phyloP scores from a whole-genome alignment of 2,888 invertebrate species.

The Cantharis lateralis region DNA sequence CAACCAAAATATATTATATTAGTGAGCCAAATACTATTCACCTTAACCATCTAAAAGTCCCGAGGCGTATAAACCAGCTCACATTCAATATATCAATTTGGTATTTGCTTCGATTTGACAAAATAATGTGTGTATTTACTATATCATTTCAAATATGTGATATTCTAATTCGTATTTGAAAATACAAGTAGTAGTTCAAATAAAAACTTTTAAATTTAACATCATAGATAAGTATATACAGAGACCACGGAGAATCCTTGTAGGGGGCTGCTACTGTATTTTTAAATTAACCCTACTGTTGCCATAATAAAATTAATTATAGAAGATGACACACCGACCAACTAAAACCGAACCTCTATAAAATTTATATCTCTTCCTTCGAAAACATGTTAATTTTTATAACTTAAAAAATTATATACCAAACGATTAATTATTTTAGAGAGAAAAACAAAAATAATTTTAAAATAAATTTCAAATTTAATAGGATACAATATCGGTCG shows the following conservation, averaged over 20 bases:
- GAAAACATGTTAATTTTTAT: background rate
- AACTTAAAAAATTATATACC: background rate
- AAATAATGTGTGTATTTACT: slow-evolving; percentile 31
- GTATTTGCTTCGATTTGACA: slow-evolving; percentile 30
- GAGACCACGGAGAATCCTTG: slow-evolving; percentile 1
- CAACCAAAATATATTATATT: slow-evolving; percentile 49
- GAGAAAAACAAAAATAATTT: background rate
- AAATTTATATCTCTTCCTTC: background rate
- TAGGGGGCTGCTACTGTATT: slow-evolving; percentile 18
- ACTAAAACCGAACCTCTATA: background rate
- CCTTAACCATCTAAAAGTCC: slow-evolving; percentile 50
- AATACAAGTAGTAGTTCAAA: background rate
- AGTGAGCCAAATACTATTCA: slow-evolving; percentile 44
- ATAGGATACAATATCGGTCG: background rate
- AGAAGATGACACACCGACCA: background rate
- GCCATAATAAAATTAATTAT: background rate
- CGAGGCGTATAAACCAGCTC: background rate
- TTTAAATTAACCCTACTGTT: slow-evolving; percentile 1
- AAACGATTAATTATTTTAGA: background rate
- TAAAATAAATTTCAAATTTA: background rate
- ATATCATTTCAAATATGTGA: background rate
- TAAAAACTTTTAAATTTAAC: slow-evolving; percentile 5
- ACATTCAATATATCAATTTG: slow-evolving; percentile 39
- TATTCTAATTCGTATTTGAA: background rate
- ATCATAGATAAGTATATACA: background rate